Evolutionary conservation across 2,888 invertebrate genomes (phyloP).

Genomic region (Coelinius sp.): DNA sequence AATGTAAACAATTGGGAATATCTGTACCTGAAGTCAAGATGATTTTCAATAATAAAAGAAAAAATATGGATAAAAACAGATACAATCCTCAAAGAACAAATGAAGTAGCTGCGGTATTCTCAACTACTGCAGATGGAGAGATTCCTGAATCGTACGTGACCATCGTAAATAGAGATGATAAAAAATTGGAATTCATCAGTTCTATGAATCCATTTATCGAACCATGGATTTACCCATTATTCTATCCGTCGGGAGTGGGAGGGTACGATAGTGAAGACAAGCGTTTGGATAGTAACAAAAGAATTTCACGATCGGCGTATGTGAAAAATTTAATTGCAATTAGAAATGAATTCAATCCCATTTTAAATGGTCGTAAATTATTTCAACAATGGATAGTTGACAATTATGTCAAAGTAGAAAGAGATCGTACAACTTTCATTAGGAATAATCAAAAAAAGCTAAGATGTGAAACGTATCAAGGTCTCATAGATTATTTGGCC

Average conservation of each 20-base stretch:
- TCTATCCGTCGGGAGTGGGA: constrained; percentile 45
- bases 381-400: constrained; percentile 44
- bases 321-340: constrained; percentile 36
- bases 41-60: no score
- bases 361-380: constrained; percentile 37
- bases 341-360: constrained; percentile 29
- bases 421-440: constrained; percentile 35
- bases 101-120: constrained; percentile 42
- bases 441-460: constrained; percentile 40
- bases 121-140: constrained; percentile 44
- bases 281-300: constrained; percentile 10
- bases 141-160: constrained; percentile 45
- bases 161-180: constrained; percentile 35
- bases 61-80: constrained; percentile 40
- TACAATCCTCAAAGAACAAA: constrained; percentile 43
- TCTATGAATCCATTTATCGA: constrained; percentile 48
- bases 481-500: constrained; percentile 37
- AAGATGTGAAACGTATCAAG: constrained; percentile 40
- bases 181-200: constrained; percentile 39
- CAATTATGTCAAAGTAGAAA: constrained; percentile 42
- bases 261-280: constrained; percentile 33
- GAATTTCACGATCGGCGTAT: constrained; percentile 35
- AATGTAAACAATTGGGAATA: background rate
- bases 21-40: background rate
- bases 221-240: constrained; percentile 49